phyloP scores from a whole-genome alignment of 2,888 invertebrate species.

The Crocallis elinguaria region DNA sequence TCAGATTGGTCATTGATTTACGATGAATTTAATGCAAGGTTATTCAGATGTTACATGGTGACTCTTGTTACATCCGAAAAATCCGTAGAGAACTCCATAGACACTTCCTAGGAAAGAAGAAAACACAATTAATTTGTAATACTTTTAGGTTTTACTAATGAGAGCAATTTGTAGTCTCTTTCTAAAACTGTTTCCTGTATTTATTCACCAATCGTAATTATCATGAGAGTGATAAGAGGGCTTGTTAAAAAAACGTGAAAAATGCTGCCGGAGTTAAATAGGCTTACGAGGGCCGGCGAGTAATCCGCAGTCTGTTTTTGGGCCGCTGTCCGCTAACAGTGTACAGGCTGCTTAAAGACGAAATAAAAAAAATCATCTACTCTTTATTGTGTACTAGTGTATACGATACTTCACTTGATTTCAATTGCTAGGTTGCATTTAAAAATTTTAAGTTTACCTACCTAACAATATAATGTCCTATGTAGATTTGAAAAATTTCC shows the following conservation, averaged over 20 bases:
- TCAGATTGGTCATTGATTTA: too few species aligned
- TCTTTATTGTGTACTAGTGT: slow-evolving; percentile 1
- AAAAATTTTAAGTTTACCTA: neutral
- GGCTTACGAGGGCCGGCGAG: slow-evolving; percentile 71
- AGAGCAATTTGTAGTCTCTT: slow-evolving; percentile 20
- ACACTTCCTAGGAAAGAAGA: neutral
- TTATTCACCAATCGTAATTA: slow-evolving; percentile 26
- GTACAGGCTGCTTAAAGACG: slow-evolving; percentile 51
- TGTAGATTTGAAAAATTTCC: slow-evolving; percentile 8
- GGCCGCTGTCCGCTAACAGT: slow-evolving; percentile 77
- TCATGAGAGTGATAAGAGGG: slow-evolving; percentile 31
- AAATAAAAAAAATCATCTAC: slow-evolving; percentile 24
- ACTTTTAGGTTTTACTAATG: slow-evolving; percentile 5
- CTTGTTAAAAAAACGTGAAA: slow-evolving; percentile 48
- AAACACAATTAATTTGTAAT: neutral
- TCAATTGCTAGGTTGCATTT: neutral
- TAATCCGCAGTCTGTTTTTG: slow-evolving; percentile 78
- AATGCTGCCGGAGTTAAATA: slow-evolving; percentile 48
- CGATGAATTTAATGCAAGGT: too few species aligned
- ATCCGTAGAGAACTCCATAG: too few species aligned
- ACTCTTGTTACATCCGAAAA: too few species aligned
- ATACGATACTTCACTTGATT: neutral
- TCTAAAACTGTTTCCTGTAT: slow-evolving; percentile 28
- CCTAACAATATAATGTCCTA: slow-evolving; percentile 12
- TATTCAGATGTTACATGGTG: too few species aligned